These are phyloP conservation scores for Meteorus sp. DNA, from an alignment of 1,140 invertebrate genomes.

Conservation along the genomic window DNA sequence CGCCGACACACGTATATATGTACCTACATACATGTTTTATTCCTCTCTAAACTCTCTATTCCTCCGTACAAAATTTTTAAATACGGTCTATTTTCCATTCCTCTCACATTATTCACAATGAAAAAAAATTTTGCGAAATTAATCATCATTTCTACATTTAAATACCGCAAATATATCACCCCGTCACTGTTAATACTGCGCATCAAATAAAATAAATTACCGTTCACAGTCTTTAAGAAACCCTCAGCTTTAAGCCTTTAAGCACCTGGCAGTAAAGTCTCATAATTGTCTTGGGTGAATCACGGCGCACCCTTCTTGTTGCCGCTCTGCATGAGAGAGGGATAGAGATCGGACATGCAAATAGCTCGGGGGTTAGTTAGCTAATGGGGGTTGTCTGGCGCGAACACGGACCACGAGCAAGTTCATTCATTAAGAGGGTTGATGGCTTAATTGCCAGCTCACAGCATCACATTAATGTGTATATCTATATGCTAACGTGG, in stretches of 20 bases:
- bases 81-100: too few relatives aligned
- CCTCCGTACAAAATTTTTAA: too few relatives aligned
- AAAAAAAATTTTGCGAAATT: constrained; percentile 3
- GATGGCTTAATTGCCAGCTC: constrained; percentile 59
- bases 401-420: constrained; percentile 38
- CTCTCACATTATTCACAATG: too few relatives aligned
- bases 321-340: too few relatives aligned
- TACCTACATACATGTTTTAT: too few relatives aligned
- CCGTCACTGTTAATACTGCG: too few relatives aligned
- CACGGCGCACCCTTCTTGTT: constrained; percentile 46
- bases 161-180: too few relatives aligned
- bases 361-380: constrained; percentile 59
- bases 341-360: constrained; percentile 56
- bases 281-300: constrained; percentile 57
- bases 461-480: constrained; percentile 52
- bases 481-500: too few relatives aligned
- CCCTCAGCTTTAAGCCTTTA: constrained; percentile 56
- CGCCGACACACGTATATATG: too few relatives aligned
- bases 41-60: too few relatives aligned
- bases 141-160: too few relatives aligned
- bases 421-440: constrained; percentile 60
- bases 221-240: constrained; percentile 39
- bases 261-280: constrained; percentile 56
- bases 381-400: constrained; percentile 49
- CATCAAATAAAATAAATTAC: constrained; percentile 2